Evolutionary conservation across 2,888 invertebrate genomes (phyloP), one percentile per base, ranked within the genome.

Genomic region (Ceratothoa steindachneri): DNA sequence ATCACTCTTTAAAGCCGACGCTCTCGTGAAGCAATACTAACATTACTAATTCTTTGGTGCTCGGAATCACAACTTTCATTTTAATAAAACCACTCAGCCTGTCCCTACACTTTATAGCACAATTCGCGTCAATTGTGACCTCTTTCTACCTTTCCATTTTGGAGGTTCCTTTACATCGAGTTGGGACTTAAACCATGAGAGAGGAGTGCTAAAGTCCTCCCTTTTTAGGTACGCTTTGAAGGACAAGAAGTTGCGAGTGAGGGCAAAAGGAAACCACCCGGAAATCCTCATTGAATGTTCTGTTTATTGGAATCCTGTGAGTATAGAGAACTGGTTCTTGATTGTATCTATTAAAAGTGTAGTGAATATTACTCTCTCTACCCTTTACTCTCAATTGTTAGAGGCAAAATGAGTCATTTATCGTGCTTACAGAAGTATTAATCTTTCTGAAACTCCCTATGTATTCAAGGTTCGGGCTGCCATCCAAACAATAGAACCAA

Each of bases 271-370:
- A 15, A 91, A 89, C 82, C 90, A 89, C 69, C 93, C 95, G 0
- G 95, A 93, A 82, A 95, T 98, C 82, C 87, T 94, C 53, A 85
- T 99, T 70, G 97, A 99, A 85, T 89, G 98, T 89, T 90, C 89
- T 69, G 90, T 97, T 4, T 86, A 93, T 66, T 99, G 95, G 93
- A 98, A 97, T 85, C 91, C 93, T 80, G 76, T 79, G 52, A 72
- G 75, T 69, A n/a, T n/a, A n/a, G n/a, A n/a, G n/a, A n/a, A n/a
- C 60, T 27, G 9, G n/a, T 2, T 22, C 9, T 2, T 31, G 27
- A 28, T 12, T 28, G n/a, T n/a, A n/a, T n/a, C n/a, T n/a, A 41
- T 41, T 15, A 41, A 15, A 9, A 41, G 41, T 41, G 41, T 41
- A 5, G 15, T 41, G 41, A 41, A 41, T 41, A 41, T 15, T 41